phyloP scores from a whole-genome alignment of 2,113 vertebrate species.

The Aplodontia rufa region DNA sequence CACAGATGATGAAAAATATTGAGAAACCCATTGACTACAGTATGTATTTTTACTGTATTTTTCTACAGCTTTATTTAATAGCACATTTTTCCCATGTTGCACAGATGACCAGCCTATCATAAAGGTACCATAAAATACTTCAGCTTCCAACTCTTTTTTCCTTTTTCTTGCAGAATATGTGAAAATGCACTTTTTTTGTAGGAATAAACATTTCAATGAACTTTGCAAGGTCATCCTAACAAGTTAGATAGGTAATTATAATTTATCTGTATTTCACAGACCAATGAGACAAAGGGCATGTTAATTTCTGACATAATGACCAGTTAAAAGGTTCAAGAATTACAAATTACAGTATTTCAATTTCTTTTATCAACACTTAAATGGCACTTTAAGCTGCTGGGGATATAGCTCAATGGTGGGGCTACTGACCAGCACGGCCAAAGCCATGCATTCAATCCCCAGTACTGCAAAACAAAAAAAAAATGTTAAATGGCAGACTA shows the following conservation, averaged over 20 bases:
- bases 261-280: slow-evolving; percentile 43
- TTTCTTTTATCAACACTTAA: slow-evolving; percentile 2
- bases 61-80: background rate
- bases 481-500: too few relatives aligned
- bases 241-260: slow-evolving; percentile 1
- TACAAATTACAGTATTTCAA: slow-evolving; percentile 29
- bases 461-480: too few relatives aligned
- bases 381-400: background rate
- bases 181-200: slow-evolving; percentile 29
- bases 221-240: slow-evolving; percentile 26
- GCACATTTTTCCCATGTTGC: background rate
- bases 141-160: background rate
- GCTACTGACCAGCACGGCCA: too few relatives aligned
- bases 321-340: background rate
- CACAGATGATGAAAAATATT: background rate
- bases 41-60: background rate
- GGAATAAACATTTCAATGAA: slow-evolving; percentile 15
- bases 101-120: background rate
- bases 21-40: background rate
- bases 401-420: too few relatives aligned
- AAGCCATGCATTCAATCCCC: too few relatives aligned
- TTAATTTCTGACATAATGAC: background rate
- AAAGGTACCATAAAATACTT: background rate
- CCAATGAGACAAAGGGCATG: background rate
- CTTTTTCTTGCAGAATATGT: too few relatives aligned